Conservation (phyloP, 2,888 invertebrate genomes). For the Lysandra coridon region DNA sequence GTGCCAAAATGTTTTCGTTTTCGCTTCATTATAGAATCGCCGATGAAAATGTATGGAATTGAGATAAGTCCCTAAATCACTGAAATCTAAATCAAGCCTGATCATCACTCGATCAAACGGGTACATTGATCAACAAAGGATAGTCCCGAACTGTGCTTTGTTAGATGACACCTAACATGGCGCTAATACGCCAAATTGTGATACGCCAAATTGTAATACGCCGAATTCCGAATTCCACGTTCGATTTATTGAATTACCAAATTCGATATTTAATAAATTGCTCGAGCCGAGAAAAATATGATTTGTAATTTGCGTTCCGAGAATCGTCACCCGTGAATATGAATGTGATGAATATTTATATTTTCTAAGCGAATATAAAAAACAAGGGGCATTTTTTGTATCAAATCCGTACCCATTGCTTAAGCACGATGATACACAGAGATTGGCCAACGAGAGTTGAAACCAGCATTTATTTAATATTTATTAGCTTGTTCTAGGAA, state of each 20-base stretch:
- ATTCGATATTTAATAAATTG: slow-evolving; percentile 2
- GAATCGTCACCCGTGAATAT: neutral
- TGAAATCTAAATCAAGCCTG: neutral
- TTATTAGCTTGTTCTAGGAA: too few relatives aligned
- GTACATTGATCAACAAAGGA: neutral
- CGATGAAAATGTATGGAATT: too few relatives aligned
- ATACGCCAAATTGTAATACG: neutral
- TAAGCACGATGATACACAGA: too few relatives aligned
- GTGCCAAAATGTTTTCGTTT: too few relatives aligned
- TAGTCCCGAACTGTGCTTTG: neutral
- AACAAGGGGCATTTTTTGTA: neutral
- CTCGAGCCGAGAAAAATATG: slow-evolving; percentile 1
- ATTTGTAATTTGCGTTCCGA: slow-evolving; percentile 4
- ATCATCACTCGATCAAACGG: neutral
- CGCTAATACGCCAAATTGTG: neutral
- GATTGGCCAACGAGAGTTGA: too few relatives aligned
- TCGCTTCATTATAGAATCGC: too few relatives aligned
- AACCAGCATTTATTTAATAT: too few relatives aligned
- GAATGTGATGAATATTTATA: neutral
- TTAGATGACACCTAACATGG: neutral
- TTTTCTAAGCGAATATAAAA: neutral
- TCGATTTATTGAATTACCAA: neutral
- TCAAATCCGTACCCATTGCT: neutral
- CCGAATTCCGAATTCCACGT: neutral
- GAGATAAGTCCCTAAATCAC: too few relatives aligned